Evolutionary conservation across 2,888 invertebrate genomes (phyloP).

Genomic region (Altica lythri): DNA sequence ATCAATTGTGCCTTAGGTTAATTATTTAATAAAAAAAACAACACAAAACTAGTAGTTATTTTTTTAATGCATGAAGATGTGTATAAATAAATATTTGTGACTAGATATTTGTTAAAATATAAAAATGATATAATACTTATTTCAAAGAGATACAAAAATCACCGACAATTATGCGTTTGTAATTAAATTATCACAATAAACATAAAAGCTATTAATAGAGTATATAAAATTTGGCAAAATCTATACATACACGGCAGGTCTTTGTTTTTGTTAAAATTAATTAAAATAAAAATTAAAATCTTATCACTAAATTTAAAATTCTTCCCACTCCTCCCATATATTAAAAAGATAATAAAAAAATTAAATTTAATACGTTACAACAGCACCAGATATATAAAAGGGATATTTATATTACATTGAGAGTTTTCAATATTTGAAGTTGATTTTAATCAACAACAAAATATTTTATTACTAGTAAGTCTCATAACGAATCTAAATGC

Average conservation of each 20-base stretch:
- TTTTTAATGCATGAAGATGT: conserved; percentile 9
- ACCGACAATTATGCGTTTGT: conserved; percentile 16
- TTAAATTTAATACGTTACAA: not conserved
- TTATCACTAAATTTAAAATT: too few relatives aligned
- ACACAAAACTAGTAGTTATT: not conserved
- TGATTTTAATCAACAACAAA: conserved; percentile 1
- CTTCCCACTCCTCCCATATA: too few relatives aligned
- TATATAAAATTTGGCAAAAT: conserved; percentile 21
- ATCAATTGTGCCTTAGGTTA: conserved; percentile 19
- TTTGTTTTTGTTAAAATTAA: too few relatives aligned
- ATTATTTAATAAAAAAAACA: not conserved
- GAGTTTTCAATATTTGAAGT: not conserved
- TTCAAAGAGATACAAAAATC: conserved; percentile 5
- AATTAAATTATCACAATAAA: conserved; percentile 12
- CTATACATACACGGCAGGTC: conserved; percentile 16
- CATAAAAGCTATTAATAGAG: conserved; percentile 13
- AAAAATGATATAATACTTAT: conserved; percentile 1
- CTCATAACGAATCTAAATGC: too few relatives aligned
- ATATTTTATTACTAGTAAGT: not conserved
- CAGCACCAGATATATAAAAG: conserved; percentile 5
- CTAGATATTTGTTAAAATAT: conserved; percentile 9
- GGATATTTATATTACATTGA: not conserved
- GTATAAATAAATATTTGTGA: conserved; percentile 21
- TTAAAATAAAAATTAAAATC: too few relatives aligned
- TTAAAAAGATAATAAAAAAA: not conserved